Percentiles rank a stretch among this genome's conserved stretches.
phyloP scores from a whole-genome alignment of 2,113 vertebrate genomes.

The Poeciliopsis turrubarensis region DNA sequence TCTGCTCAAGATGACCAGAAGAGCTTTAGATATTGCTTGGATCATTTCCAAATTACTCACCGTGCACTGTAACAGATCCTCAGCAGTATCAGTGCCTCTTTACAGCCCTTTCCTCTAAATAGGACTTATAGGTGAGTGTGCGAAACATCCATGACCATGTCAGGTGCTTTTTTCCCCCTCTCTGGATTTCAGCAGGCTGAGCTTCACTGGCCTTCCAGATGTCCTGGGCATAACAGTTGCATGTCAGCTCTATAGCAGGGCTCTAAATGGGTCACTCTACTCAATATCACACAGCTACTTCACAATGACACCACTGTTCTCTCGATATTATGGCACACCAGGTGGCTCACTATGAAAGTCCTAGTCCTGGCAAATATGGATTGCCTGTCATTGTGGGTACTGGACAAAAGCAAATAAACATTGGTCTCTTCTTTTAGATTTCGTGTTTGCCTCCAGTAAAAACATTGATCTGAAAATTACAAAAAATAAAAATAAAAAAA shows the following conservation, averaged over 20 bases:
- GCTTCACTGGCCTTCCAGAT: slow-evolving; percentile 64
- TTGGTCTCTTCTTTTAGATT: background rate
- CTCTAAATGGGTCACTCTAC: slow-evolving; percentile 78
- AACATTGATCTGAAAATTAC: background rate
- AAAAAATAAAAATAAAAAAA: background rate
- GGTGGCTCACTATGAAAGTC: slow-evolving; percentile 74
- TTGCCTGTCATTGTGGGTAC: slow-evolving; percentile 39
- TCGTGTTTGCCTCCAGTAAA: background rate
- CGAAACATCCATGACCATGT: slow-evolving; percentile 46
- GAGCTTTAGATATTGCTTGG: slow-evolving; percentile 32
- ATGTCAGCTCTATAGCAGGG: slow-evolving; percentile 66
- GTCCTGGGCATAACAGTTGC: slow-evolving; percentile 75
- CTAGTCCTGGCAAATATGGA: slow-evolving; percentile 64
- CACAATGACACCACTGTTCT: slow-evolving; percentile 81
- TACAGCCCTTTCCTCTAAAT: slow-evolving; percentile 16
- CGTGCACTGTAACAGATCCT: slow-evolving; percentile 25
- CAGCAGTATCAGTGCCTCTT: slow-evolving; percentile 29
- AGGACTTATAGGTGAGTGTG: slow-evolving; percentile 44
- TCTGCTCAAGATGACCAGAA: slow-evolving; percentile 48
- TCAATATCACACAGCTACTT: slow-evolving; percentile 73
- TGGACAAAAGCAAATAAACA: slow-evolving; percentile 4
- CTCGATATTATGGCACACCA: slow-evolving; percentile 77
- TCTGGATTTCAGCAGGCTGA: slow-evolving; percentile 37
- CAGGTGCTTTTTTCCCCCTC: slow-evolving; percentile 33
- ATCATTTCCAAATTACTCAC: slow-evolving; percentile 49